A percentile compares a stretch with the other conserved stretches of the same genome.
These are phyloP conservation scores for Andrena minutula DNA, from an alignment of 2,888 invertebrate species.

Conservation along the genomic window DNA sequence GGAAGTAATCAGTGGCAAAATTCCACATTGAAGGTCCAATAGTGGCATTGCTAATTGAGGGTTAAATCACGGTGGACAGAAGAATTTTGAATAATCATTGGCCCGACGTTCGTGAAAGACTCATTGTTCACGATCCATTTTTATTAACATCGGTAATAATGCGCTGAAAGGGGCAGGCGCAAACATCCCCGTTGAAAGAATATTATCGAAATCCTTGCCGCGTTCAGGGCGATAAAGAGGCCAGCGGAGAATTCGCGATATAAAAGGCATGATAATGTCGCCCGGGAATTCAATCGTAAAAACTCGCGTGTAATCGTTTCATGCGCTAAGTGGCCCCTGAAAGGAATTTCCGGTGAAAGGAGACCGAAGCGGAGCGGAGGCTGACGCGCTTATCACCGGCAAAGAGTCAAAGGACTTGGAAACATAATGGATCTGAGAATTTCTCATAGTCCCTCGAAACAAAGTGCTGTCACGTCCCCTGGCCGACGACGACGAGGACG, in stretches of 20 bases:
- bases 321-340: constrained; percentile 54
- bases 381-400: constrained; percentile 59
- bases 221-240: constrained; percentile 18
- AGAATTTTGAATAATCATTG: too few species aligned
- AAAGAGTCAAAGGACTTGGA: constrained; percentile 64
- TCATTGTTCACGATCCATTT: background rate
- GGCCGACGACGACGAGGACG: constrained; percentile 20
- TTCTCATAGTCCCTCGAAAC: constrained; percentile 53
- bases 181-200: background rate
- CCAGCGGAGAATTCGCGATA: constrained; percentile 33
- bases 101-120: background rate
- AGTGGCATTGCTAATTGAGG: too few species aligned
- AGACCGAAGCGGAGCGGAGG: constrained; percentile 33
- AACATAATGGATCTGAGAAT: constrained; percentile 64
- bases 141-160: background rate
- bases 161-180: too few species aligned
- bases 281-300: constrained; percentile 56
- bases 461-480: constrained; percentile 54
- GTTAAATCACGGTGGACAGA: too few species aligned
- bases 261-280: constrained; percentile 41
- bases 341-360: constrained; percentile 53
- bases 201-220: constrained; percentile 25
- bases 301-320: constrained; percentile 53
- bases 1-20: too few species aligned
- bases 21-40: too few species aligned